These are phyloP conservation scores for Meliscaeva auricollis DNA, from an alignment of 2,888 invertebrate genomes.

Conservation along the genomic window DNA sequence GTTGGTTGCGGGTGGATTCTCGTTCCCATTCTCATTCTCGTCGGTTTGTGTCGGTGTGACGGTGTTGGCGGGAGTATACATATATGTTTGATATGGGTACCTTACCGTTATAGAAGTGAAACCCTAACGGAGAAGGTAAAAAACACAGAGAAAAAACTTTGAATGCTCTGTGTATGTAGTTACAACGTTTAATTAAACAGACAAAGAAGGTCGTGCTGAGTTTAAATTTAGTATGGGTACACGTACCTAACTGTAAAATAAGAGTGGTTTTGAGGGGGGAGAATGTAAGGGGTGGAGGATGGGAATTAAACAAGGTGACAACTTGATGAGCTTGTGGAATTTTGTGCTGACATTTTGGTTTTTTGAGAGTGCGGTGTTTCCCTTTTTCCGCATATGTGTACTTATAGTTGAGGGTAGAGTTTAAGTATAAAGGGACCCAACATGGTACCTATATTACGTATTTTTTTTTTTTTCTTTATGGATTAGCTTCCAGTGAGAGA, in stretches of 20 bases:
- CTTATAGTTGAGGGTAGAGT: not conserved
- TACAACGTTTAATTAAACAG: slow-evolving; percentile 75
- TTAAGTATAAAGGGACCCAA: not conserved
- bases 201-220: slow-evolving; percentile 67
- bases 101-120: slow-evolving; percentile 20
- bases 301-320: slow-evolving; percentile 69
- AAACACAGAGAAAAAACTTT: slow-evolving; percentile 37
- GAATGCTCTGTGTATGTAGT: slow-evolving; percentile 50
- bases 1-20: slow-evolving; percentile 12
- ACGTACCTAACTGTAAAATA: not conserved
- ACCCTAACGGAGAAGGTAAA: slow-evolving; percentile 38
- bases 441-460: not conserved
- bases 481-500: not conserved
- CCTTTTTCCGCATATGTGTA: slow-evolving; percentile 3
- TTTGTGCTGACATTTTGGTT: slow-evolving; percentile 65
- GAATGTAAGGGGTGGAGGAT: not conserved
- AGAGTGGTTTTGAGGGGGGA: not conserved
- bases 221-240: slow-evolving; percentile 63
- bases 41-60: not conserved
- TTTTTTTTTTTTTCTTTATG: not conserved
- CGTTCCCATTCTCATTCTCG: not conserved
- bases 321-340: slow-evolving; percentile 71
- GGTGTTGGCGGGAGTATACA: not conserved
- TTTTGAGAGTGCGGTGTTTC: slow-evolving; percentile 27
- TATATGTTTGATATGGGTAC: slow-evolving; percentile 11